phyloP scores from a whole-genome alignment of 2,113 vertebrate genomes.

The Apteryx owenii region DNA sequence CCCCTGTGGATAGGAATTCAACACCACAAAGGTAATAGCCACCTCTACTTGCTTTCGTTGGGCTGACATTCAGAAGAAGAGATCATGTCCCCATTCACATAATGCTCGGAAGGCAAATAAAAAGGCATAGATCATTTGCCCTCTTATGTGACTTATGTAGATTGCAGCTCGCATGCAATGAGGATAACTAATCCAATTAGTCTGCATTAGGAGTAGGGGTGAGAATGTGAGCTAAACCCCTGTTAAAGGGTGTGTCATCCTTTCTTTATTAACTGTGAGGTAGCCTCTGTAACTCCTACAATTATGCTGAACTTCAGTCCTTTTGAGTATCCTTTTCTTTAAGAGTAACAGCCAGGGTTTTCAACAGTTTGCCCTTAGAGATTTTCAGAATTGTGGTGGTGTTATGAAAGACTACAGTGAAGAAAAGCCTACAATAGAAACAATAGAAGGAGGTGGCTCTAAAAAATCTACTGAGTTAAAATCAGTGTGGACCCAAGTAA shows the following conservation, averaged over 20 bases:
- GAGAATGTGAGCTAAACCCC: background rate
- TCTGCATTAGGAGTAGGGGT: background rate
- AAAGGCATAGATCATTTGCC: background rate
- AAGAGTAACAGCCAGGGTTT: background rate
- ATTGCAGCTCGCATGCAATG: background rate
- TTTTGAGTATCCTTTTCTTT: background rate
- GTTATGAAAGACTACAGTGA: accelerated
- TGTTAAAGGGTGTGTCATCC: background rate
- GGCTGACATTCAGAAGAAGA: background rate
- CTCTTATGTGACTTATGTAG: background rate
- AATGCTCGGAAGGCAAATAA: background rate
- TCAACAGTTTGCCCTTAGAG: background rate
- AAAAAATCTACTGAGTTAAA: background rate
- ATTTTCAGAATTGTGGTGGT: background rate
- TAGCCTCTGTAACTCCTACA: background rate
- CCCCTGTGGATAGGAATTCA: background rate
- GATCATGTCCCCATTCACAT: background rate
- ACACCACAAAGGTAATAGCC: background rate
- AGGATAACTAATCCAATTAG: background rate
- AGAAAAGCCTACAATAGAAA: background rate
- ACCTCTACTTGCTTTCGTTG: background rate
- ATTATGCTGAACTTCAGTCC: background rate
- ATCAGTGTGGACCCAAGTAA: background rate
- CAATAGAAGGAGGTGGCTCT: background rate
- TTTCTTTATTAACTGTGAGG: background rate